Evolutionary conservation across 2,888 invertebrate species (phyloP).

Genomic region (Coenonympha arcania): DNA sequence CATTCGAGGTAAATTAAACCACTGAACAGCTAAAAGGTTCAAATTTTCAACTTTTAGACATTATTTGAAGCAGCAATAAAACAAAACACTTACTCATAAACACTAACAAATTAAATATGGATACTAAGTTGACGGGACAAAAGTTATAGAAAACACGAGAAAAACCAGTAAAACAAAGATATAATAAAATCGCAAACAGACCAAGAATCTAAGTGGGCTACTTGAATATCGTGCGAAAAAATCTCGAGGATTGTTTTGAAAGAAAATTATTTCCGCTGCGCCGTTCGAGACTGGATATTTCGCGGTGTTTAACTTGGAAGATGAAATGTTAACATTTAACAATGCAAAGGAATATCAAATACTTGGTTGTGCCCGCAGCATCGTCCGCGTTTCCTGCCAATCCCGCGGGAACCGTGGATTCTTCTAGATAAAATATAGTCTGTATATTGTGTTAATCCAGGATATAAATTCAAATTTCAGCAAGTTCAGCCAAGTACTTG

Average conservation of each 20-base stretch:
- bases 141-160: conserved; percentile 31
- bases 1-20: too few species aligned
- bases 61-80: too few species aligned
- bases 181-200: conserved; percentile 50
- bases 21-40: too few species aligned
- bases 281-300: conserved; percentile 24
- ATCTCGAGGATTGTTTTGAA: conserved; percentile 49
- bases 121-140: conserved; percentile 32
- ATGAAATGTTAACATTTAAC: conserved; percentile 19
- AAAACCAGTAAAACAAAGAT: conserved; percentile 38
- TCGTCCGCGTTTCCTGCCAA: too few species aligned
- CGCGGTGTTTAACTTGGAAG: conserved; percentile 23
- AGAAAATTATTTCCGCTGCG: conserved; percentile 27
- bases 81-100: too few species aligned
- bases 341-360: neutral
- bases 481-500: too few species aligned
- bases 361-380: neutral
- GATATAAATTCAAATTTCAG: too few species aligned
- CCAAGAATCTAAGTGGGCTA: conserved; percentile 41
- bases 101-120: conserved; percentile 2
- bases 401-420: too few species aligned
- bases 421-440: too few species aligned
- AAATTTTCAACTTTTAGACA: too few species aligned
- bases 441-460: too few species aligned
- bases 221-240: conserved; percentile 56